These are phyloP conservation scores for Phengaris arion DNA, from an alignment of 2,888 invertebrate species.

Conservation along the genomic window DNA sequence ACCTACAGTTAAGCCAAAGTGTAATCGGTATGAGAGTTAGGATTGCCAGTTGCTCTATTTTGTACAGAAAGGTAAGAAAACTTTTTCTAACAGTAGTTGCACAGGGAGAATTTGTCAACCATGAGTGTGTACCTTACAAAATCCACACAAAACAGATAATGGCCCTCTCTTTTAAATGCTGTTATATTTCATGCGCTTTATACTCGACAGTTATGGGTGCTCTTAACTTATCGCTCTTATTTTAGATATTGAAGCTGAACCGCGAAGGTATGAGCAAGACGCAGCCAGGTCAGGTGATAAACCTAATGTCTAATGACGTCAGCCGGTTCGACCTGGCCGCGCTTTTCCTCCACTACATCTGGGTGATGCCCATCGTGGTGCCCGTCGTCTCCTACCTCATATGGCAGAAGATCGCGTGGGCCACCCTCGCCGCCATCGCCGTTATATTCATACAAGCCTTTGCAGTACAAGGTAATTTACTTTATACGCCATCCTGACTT, in stretches of 20 bases:
- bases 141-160: no score
- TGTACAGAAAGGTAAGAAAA: slow-evolving; percentile 88
- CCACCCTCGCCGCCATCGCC: slow-evolving; percentile 61
- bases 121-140: no score
- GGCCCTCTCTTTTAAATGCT: no score
- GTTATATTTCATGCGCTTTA: background rate
- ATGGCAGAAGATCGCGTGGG: slow-evolving; percentile 69
- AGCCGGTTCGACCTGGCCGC: slow-evolving; percentile 87
- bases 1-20: slow-evolving; percentile 74
- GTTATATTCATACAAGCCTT: slow-evolving; percentile 81
- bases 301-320: slow-evolving; percentile 91
- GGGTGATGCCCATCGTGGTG: slow-evolving; percentile 89
- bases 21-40: slow-evolving; percentile 88
- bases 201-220: background rate
- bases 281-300: slow-evolving; percentile 88
- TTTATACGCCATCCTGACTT: no score
- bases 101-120: background rate
- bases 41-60: slow-evolving; percentile 87
- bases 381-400: slow-evolving; percentile 74
- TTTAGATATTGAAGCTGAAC: slow-evolving; percentile 72
- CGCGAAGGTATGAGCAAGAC: slow-evolving; percentile 81
- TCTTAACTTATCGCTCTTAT: slow-evolving; percentile 35
- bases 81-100: background rate
- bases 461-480: slow-evolving; percentile 67
- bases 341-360: slow-evolving; percentile 85